Evolutionary conservation across 2,888 invertebrate genomes (phyloP), one percentile per base, ranked within the genome.

Genomic region (Dasysyrphus tricinctus): DNA sequence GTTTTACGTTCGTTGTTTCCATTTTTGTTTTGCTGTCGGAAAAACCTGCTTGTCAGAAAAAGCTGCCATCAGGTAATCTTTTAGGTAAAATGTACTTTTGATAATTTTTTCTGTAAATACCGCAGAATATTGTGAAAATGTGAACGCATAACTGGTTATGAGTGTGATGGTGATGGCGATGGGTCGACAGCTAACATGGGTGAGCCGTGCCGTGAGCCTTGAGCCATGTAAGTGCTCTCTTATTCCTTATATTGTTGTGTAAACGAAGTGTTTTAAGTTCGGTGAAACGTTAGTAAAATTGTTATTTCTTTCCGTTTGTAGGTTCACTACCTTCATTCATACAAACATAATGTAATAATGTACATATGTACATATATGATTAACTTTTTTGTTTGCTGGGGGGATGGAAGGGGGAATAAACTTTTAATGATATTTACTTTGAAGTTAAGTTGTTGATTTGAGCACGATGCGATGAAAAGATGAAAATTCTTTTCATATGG

Each of bases 21-120:
- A 24, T 19, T 49, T 49, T 76, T 47, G 34, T 37, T 49, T 34
- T 69, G 67, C 34, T 73, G 34, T 73, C 49, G 76, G 24, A 80
- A 77, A 76, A 77, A 80, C 67, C 72, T 54, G 47, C 76, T 80
- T 84, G 85, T 81, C 77, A 69, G 63, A 74, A 78, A 77, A 78
- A 78, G 77, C 63, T 81, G 85, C 70, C 81, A 24, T 24, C 24
- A 86, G 85, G 85, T 86, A 86, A 81, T 86, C 81, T 86, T 77
- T 81, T 74, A 80, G 80, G 76, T 72, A 73, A 69, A 85, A 85
- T 80, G 44, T 74, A 54, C 65, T 79, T 83, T 70, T 74, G 16
- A 59, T 34, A 69, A 56, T 69, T 49, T 70, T 47, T 59, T 77
- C 47, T 69, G 54, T 69, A 47, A 63, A 54, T 79, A 67, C 67